Base-by-base conservation (phyloP, 2,113 vertebrate species). In the Gallinago jamesoni region DNA sequence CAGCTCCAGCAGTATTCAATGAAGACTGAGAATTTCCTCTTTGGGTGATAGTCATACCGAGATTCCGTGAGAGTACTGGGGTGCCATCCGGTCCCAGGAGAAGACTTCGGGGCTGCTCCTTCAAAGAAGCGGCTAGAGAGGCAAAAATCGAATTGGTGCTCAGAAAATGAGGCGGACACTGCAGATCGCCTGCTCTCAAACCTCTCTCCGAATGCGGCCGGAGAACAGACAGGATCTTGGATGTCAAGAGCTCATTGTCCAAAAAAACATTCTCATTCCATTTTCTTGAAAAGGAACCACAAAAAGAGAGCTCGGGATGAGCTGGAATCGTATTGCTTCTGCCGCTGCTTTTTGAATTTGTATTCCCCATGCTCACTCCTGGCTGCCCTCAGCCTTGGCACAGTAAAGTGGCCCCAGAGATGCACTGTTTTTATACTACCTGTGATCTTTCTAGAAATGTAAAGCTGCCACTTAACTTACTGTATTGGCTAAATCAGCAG, bases 41-140 rank as follows among this genome's bases (percentile, higher is more conserved):
- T 39, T 97, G 98, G 70, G 97, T 53, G 97, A 99, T 89, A 96
- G 99, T 99, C 99, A 99, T 99, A 93, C 99, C 99, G 98, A 98
- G 97, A 97, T 97, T 94, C 93, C 98, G 97, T 39, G 97, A 77
- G 3, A 96, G 94, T 41, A 94, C 97, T 18, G 98, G 96, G 97
- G 98, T 98, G 98, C 99, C 99, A 98, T 99, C 98, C 25, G 98
- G 67, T 73, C 97, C 96, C 96, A 98, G 96, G 89, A 97, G 97
- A 52, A 96, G 92, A 39, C 91, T 94, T 66, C 97, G 96, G 13
- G 97, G 96, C 55, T 97, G 98, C 89, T 99, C 99, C 96, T 98
- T 98, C 62, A 98, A 79, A 22, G 97, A 97, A 21, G 97, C 97
- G 57, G 98, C 98, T 98, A 98, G 70, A 63, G 98, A 98, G 64